Base-by-base conservation (phyloP, 2,888 invertebrate species). In the Lacanobia wlatinum region DNA sequence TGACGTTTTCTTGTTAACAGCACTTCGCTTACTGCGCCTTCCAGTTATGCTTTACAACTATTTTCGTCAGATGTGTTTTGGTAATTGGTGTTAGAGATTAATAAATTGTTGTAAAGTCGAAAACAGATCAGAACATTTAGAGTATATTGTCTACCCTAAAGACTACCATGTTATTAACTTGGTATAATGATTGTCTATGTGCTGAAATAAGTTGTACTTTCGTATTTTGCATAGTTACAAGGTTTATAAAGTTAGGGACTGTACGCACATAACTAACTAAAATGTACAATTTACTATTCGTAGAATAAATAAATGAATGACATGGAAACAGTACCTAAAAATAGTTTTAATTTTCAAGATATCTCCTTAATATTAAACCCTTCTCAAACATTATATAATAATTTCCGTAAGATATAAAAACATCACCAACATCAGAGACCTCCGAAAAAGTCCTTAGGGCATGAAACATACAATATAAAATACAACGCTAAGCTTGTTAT, bases 1-100 rank as follows among this genome's bases (percentile, higher is more conserved):
- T 94, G 95, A 95, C 94, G 88, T 93, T 92, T 93, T 95, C 95
- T 96, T 95, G 94, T 95, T 95, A 94, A 90, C 91, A 87, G 88
- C 76, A 78, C 87, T 86, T 76, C 82, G 88, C 84, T 87, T 86
- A 84, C 86, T 88, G 86, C 82, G 83, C 81, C 86, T 81, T 87
- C 84, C 80, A 88, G 84, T 83, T 77, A 76, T 66, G 72, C 73
- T 87, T 78, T 84, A 82, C 73, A 83, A 70, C 74, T 77, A 73
- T 76, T 81, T 81, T 70, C 6, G 53, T 68, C 69, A 73, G 56
- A 66, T 80, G n/a, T 43, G n/a, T 58, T 61, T 55, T 55, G 10
- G 53, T 70, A 70, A 80, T 65, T 65, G 53, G 23, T 66, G 16
- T 28, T 50, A 46, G 2, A 48, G n/a, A 21, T 75, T 23, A 14